A percentile compares a stretch with the other conserved stretches of the same genome.
These are phyloP conservation scores for Haliclona indistincta DNA, from an alignment of 37 sponge, comb jelly and placozoan species.

Conservation along the genomic window DNA sequence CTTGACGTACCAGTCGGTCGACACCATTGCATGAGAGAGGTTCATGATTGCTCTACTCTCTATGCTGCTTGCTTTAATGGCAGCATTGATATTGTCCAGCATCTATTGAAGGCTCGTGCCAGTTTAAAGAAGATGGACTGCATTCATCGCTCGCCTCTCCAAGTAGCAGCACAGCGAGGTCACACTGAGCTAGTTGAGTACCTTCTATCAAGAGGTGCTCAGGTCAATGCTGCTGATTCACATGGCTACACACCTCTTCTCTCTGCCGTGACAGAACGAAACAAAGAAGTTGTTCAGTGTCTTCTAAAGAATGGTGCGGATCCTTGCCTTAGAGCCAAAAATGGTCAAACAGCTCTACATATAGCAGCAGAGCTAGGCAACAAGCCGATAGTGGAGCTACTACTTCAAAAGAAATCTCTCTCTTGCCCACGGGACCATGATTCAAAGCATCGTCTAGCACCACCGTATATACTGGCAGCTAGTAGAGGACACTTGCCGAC, in stretches of 20 bases:
- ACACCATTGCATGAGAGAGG: slow-evolving; percentile 1
- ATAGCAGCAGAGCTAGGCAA: background rate
- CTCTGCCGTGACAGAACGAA: background rate
- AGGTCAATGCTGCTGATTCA: background rate
- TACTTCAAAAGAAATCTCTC: background rate
- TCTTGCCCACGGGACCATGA: background rate
- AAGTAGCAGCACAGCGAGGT: slow-evolving; percentile 14
- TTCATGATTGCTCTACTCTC: background rate
- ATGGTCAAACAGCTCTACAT: background rate
- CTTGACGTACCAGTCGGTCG: slow-evolving; percentile 4
- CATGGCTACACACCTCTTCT: slow-evolving; percentile 14
- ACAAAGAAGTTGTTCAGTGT: background rate
- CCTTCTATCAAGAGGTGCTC: slow-evolving; percentile 12
- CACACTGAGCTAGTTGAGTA: slow-evolving; percentile 7
- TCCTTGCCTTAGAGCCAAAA: background rate
- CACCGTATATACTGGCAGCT: background rate
- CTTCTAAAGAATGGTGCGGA: background rate
- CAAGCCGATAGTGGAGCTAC: background rate
- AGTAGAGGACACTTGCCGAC: background rate
- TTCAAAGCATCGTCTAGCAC: background rate
- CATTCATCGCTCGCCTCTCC: slow-evolving; percentile 7
- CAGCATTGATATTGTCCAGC: background rate
- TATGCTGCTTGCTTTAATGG: slow-evolving; percentile 19
- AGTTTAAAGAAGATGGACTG: slow-evolving; percentile 1
- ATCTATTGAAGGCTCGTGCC: slow-evolving; percentile 2